Evolutionary conservation across 1,140 invertebrate species (phyloP), one percentile per base, ranked within the genome.

Genomic region (Panulirus ornatus): DNA sequence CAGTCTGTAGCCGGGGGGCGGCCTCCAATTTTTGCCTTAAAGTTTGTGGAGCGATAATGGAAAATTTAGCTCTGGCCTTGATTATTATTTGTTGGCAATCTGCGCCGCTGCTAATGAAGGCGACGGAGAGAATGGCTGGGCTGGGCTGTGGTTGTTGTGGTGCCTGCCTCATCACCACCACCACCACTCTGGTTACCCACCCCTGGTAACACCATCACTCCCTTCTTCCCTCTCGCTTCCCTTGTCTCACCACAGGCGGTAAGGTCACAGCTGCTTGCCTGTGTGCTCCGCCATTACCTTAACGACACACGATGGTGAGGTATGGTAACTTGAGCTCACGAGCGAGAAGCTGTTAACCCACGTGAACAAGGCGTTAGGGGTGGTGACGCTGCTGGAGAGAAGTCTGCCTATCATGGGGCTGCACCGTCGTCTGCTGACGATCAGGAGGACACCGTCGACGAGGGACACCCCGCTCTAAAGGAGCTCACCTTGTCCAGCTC

Each of bases 21-120:
- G 3, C 30, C 22, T 66, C 58, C 30, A 11, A 66, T 66, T 66
- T 66, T 66, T 66, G 5, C 58, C 58, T 66, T 27, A 66, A 66
- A 66, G n/a, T 66, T 66, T 30, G 58, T 27, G n/a, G 58, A 66
- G n/a, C 58, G 22, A 66, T 66, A 66, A 66, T 66, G 58, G 58
- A 66, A 66, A 66, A 66, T 66, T 66, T 66, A 66, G n/a, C 58
- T 11, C n/a, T 27, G 58, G 58, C n/a, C n/a, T 66, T 66, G 58
- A 66, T 66, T 66, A 66, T 66, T 66, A 66, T 66, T 66, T 66
- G 58, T 66, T 27, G 58, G 58, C n/a, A 54, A 54, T 54, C 22
- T 6, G 16, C 2, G 0, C 58, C n/a, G 51, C 3, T 66, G n/a
- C 2, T 66, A 66, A 66, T 66, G 58, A 66, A 66, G 58, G 58